Conservation (phyloP, 92 coral and sea anemone species). For the Zoanthus gigantus region DNA sequence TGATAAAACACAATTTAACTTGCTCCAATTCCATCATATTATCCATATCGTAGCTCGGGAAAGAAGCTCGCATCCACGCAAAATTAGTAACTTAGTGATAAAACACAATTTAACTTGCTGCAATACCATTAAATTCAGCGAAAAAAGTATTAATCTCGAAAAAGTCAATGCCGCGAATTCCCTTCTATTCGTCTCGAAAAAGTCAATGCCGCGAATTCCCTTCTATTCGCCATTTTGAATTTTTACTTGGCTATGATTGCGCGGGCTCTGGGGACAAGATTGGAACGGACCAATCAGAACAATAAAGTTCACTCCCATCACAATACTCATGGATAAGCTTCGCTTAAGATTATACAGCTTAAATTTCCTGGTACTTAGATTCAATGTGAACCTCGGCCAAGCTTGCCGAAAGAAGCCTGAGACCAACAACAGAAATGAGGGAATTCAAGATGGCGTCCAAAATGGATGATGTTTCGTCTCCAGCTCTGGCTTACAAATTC, state of each 20-base stretch:
- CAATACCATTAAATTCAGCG: not conserved
- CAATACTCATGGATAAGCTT: no score
- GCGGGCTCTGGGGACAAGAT: not conserved
- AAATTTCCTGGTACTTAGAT: no score
- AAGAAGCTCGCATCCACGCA: no score
- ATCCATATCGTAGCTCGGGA: no score
- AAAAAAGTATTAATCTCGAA: constrained; percentile 12
- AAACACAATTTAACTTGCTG: no score
- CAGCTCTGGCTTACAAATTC: constrained; percentile 78
- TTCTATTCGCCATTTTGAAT: constrained; percentile 16
- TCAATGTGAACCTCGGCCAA: not conserved
- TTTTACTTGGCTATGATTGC: constrained; percentile 17
- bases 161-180: constrained; percentile 18
- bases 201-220: constrained; percentile 20
- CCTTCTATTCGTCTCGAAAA: constrained; percentile 15
- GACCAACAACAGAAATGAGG: constrained; percentile 10
- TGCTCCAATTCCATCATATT: no score
- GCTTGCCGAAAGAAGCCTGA: not conserved
- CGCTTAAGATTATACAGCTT: no score
- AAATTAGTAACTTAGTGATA: no score
- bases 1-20: no score
- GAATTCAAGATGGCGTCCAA: constrained; percentile 82
- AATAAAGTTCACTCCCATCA: no score
- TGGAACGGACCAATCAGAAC: not conserved
- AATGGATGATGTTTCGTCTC: constrained; percentile 80